Evolutionary conservation across 2,113 vertebrate species (phyloP).

Genomic region (Lophochroa leadbeateri): DNA sequence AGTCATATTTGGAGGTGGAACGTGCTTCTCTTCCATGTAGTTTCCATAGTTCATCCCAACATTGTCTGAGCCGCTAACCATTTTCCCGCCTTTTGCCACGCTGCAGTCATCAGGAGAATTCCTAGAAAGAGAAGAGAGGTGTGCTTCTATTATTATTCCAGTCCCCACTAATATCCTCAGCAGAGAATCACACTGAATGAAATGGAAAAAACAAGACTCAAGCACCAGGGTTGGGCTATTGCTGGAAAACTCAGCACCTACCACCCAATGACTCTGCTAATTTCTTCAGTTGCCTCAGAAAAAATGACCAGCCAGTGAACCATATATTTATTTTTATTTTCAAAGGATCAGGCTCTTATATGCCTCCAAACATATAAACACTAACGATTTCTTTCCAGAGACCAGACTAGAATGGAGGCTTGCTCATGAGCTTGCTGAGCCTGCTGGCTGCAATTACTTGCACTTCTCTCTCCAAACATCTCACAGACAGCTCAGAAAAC

Average conservation of each 20-base stretch:
- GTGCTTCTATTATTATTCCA: background rate
- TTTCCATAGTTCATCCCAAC: conserved; percentile 82
- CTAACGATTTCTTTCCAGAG: background rate
- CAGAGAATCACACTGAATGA: background rate
- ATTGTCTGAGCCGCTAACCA: conserved; percentile 74
- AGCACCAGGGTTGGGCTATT: background rate
- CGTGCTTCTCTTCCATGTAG: conserved; percentile 89
- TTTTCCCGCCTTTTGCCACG: conserved; percentile 83
- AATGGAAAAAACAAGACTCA: background rate
- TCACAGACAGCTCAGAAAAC: background rate
- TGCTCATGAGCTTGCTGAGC: background rate
- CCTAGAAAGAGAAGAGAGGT: conserved; percentile 63
- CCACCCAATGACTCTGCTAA: background rate
- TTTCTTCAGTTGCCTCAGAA: background rate
- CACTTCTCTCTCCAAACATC: background rate
- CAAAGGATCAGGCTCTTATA: background rate
- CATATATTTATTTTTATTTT: background rate
- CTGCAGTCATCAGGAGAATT: conserved; percentile 86
- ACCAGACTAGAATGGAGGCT: background rate
- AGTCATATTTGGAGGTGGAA: conserved; percentile 87
- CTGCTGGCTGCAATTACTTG: background rate
- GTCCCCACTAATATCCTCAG: background rate
- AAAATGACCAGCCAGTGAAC: background rate
- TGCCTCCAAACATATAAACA: background rate
- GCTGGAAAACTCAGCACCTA: background rate